Evolutionary conservation across 1,140 invertebrate species (phyloP).

Genomic region (Drosophila azteca): DNA sequence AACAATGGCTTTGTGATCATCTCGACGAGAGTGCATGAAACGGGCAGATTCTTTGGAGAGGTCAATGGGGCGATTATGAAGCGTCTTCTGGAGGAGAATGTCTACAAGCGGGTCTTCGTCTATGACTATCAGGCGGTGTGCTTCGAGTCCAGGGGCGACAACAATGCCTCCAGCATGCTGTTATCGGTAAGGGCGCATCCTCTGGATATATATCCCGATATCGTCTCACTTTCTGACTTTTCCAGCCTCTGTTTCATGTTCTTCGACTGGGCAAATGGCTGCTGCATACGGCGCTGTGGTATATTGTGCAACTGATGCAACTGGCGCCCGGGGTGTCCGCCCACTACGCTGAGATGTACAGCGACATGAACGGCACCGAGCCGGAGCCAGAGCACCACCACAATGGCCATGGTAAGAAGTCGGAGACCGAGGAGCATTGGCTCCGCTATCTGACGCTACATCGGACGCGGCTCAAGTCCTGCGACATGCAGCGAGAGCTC

Average conservation of each 20-base stretch:
- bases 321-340: constrained; percentile 77
- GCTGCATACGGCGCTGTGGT: constrained; percentile 83
- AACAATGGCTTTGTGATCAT: constrained; percentile 95
- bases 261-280: constrained; percentile 84
- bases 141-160: constrained; percentile 87
- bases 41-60: constrained; percentile 95
- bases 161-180: constrained; percentile 86
- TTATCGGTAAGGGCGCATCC: constrained; percentile 86
- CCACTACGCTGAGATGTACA: constrained; percentile 83
- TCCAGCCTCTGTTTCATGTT: constrained; percentile 84
- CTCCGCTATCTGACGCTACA: constrained; percentile 87
- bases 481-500: constrained; percentile 82
- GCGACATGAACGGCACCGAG: constrained; percentile 65
- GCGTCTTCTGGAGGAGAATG: constrained; percentile 89
- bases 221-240: background rate
- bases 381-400: constrained; percentile 52
- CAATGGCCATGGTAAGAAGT: constrained; percentile 53
- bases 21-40: constrained; percentile 88
- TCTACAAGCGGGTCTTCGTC: constrained; percentile 91
- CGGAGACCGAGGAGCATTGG: constrained; percentile 45
- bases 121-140: constrained; percentile 96
- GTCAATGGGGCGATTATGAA: constrained; percentile 91
- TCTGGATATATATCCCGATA: background rate
- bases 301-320: constrained; percentile 83
- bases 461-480: constrained; percentile 85